Percentiles rank a stretch among this genome's conserved stretches.
Evolutionary conservation across 2,888 invertebrate species (phyloP).

Genomic region (Autographa pulchrina): DNA sequence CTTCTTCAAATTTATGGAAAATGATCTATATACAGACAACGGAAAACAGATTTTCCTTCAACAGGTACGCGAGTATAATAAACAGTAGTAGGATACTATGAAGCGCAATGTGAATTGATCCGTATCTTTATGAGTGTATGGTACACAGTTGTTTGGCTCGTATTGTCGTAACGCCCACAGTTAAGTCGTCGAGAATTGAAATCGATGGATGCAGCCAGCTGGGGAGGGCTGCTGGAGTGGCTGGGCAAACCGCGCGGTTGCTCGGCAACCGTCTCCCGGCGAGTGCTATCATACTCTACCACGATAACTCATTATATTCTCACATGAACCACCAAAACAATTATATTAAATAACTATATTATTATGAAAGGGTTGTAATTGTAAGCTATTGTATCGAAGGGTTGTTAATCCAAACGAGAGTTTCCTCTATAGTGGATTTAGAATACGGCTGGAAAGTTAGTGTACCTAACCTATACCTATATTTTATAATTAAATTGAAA

Average conservation of each 20-base stretch:
- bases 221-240: conserved; percentile 52
- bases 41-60: conserved; percentile 40
- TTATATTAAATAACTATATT: conserved; percentile 6
- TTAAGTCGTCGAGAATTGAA: conserved; percentile 32
- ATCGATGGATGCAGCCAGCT: conserved; percentile 58
- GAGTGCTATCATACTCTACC: conserved; percentile 47
- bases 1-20: conserved; percentile 23
- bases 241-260: conserved; percentile 52
- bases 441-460: too few species aligned
- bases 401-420: too few species aligned
- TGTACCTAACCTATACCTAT: too few species aligned
- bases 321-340: conserved; percentile 14
- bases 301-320: conserved; percentile 45
- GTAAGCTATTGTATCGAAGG: too few species aligned
- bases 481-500: background rate
- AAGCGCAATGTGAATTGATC: conserved; percentile 17
- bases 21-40: conserved; percentile 24
- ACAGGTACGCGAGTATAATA: conserved; percentile 15
- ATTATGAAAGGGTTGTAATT: conserved; percentile 17
- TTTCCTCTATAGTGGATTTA: too few species aligned
- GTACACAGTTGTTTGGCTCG: conserved; percentile 27
- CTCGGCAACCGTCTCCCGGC: conserved; percentile 52
- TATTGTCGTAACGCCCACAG: conserved; percentile 14
- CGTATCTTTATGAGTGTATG: background rate
- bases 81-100: conserved; percentile 20